Evolutionary conservation across 2,888 invertebrate genomes (phyloP), one percentile per base, ranked within the genome.

Genomic region (Scaptomyza reducta): DNA sequence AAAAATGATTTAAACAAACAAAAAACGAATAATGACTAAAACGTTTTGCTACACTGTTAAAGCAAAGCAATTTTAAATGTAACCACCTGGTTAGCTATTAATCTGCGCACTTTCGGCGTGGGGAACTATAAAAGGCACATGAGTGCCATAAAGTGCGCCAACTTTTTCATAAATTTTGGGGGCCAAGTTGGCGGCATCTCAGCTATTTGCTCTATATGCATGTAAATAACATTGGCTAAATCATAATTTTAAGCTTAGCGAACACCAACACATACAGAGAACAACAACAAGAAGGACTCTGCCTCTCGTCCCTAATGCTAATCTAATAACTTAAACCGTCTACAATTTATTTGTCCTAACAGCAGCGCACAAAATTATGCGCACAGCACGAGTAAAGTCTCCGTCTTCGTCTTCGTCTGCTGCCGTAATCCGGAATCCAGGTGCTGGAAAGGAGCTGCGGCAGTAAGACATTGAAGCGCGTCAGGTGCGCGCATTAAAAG

Each of bases 241-340:
- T 87, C 87, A 86, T 83, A 81, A 87, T 83, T 79, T 68, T 74
- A 74, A 83, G 85, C 87, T 85, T 70, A 71, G 74, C 58, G 41
- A 46, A 55, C 62, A 58, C 59, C 58, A 56, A 61, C 58, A 38
- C 67, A 49, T 18, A 42, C 13, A 40, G 1, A 40, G 16, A 40
- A 16, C 16, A 40, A 40, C 16, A 40, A 40, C 40, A 38, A 35
- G 18, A 10, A 31, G 31, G 14, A 58, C 47, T 27, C 45, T 33
- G 16, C 22, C 18, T 40, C 70, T 74, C 47, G 54, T 50, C 63
- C 81, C 85, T 87, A 87, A 87, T 87, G 87, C 81, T 87, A 81
- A 87, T 87, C 88, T 87, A 87, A 87, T 87, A 88, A 87, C 87
- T 87, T 87, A 76, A 78, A 83, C 79, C 71, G 81, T 71, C 81